phyloP scores from a whole-genome alignment of 2,113 vertebrate species.

The Proterorhinus semilunaris region DNA sequence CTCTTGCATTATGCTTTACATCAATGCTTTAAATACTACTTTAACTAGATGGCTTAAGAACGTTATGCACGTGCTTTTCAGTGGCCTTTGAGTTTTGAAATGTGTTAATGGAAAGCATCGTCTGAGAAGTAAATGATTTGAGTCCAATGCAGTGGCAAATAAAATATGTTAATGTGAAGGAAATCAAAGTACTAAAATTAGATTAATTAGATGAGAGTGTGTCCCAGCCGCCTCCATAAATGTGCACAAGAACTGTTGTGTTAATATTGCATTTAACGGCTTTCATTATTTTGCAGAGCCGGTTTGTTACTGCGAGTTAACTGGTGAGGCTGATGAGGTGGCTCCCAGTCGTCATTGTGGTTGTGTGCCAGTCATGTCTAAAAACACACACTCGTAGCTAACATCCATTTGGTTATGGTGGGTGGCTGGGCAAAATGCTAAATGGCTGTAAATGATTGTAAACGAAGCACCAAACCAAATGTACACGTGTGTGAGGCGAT shows the following conservation, averaged over 20 bases:
- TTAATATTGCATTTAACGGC: neutral
- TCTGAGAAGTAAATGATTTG: no score
- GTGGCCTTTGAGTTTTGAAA: no score
- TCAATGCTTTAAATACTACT: no score
- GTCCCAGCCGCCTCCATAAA: neutral
- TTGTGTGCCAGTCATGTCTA: conserved; percentile 20
- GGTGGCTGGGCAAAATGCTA: conserved; percentile 18
- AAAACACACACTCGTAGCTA: conserved; percentile 7
- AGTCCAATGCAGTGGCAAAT: no score
- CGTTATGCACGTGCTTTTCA: no score
- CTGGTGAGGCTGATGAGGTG: conserved; percentile 28
- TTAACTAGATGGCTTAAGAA: no score
- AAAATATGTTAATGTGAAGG: no score
- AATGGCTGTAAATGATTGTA: conserved; percentile 32
- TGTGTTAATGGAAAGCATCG: no score
- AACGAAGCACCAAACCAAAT: conserved; percentile 35
- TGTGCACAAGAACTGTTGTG: neutral
- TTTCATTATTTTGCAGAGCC: neutral
- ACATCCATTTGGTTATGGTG: conserved; percentile 16
- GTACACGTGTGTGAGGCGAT: conserved; percentile 32
- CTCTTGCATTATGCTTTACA: no score
- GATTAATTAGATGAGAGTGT: neutral
- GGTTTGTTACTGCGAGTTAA: conserved; percentile 6
- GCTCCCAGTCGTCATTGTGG: conserved; percentile 19
- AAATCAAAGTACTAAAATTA: no score